Evolutionary conservation across 2,113 vertebrate species (phyloP).

Genomic region (Saccopteryx leptura): DNA sequence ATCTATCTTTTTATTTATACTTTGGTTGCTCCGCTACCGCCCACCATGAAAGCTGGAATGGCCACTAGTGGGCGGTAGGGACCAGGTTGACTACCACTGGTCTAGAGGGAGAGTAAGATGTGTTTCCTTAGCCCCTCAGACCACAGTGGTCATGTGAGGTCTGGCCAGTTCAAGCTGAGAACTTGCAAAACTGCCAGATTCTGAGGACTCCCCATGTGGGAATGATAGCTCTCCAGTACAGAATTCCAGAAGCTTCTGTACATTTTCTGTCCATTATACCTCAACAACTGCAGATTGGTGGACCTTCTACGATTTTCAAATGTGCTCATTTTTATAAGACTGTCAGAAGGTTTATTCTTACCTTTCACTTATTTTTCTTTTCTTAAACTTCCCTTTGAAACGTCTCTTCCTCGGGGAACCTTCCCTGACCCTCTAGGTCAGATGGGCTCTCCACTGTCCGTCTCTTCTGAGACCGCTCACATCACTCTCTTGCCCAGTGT

Average conservation of each 20-base stretch:
- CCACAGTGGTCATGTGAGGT: not conserved
- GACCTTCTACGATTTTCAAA: not conserved
- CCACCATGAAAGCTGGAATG: too few relatives aligned
- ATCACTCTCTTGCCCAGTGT: too few relatives aligned
- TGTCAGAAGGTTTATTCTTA: not conserved
- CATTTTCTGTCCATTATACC: not conserved
- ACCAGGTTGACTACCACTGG: too few relatives aligned
- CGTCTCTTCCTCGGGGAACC: too few relatives aligned
- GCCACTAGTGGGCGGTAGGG: too few relatives aligned
- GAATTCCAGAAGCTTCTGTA: slow-evolving; percentile 3
- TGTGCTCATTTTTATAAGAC: not conserved
- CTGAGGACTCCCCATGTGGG: not conserved
- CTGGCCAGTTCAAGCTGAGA: not conserved
- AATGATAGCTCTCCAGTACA: not conserved
- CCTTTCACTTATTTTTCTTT: not conserved
- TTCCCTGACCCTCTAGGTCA: too few relatives aligned
- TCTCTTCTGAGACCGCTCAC: too few relatives aligned
- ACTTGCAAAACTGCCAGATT: not conserved
- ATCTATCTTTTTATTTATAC: too few relatives aligned
- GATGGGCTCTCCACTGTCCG: too few relatives aligned
- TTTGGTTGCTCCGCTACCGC: too few relatives aligned
- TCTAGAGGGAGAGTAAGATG: not conserved
- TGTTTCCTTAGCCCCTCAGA: not conserved
- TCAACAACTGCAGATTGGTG: not conserved
- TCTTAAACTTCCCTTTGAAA: too few relatives aligned